phyloP scores from a whole-genome alignment of 2,888 invertebrate species.

The Lomographa bimaculata region DNA sequence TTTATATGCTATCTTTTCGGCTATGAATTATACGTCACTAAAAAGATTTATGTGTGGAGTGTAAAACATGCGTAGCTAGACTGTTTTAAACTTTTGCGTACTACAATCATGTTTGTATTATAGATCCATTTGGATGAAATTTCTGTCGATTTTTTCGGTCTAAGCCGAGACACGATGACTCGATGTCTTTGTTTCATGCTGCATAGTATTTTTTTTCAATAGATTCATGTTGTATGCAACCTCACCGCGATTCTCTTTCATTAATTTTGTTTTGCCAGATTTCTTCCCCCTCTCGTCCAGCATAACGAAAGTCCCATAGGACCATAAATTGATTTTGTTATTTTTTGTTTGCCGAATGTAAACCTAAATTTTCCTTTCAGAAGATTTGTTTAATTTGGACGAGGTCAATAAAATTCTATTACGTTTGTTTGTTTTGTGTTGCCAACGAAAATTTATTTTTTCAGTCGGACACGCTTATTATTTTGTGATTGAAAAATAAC shows the following conservation, averaged over 20 bases:
- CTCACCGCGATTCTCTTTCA: constrained; percentile 54
- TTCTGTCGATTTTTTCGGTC: constrained; percentile 34
- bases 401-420: constrained; percentile 33
- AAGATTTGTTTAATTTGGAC: constrained; percentile 29
- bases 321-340: constrained; percentile 59
- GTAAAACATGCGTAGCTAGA: too few species aligned
- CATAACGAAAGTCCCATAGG: constrained; percentile 44
- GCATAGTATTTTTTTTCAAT: constrained; percentile 48
- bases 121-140: constrained; percentile 25
- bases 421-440: constrained; percentile 28
- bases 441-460: constrained; percentile 15
- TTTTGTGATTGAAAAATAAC: constrained; percentile 19
- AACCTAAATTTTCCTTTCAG: constrained; percentile 25
- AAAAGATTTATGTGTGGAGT: too few species aligned
- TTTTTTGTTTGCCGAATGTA: constrained; percentile 42
- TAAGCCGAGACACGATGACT: constrained; percentile 35
- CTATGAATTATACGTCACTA: too few species aligned
- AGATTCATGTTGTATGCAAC: constrained; percentile 43
- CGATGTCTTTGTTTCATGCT: constrained; percentile 47
- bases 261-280: constrained; percentile 50
- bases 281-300: constrained; percentile 47
- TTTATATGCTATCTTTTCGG: too few species aligned
- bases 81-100: too few species aligned
- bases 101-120: too few species aligned
- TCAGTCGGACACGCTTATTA: constrained; percentile 9